Base-by-base conservation (phyloP, 1,140 invertebrate species). In the Solenopsis fugax region DNA sequence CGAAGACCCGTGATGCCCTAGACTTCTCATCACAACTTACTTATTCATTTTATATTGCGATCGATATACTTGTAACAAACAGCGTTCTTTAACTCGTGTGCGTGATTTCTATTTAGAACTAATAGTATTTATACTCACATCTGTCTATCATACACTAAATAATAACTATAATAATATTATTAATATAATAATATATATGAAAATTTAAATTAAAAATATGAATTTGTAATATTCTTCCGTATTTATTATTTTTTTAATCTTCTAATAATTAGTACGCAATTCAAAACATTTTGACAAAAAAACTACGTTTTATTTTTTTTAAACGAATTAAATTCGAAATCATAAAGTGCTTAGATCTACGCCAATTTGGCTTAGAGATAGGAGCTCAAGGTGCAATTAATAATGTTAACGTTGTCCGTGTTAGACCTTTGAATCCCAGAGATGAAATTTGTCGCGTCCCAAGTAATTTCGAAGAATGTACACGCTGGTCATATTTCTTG, bases 401-500 rank as follows among this genome's bases (percentile, higher is more conserved):
- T 73, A 84, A 72, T 3, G 24, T 54, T 60, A 76, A 34, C 48
- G 21, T 4, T 34, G 54, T 41, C 48, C 21, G 87, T 37, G 48
- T 62, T 21, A 52, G 29, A 80, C 58, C 13, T 7, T 34, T 34
- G 54, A 82, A 73, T 82, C 10, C 24, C 12, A 34, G 24, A 34
- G 16, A 24, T n/a, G 48, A 71, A 71, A 64, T 75, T 85, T 52
- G 48, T 64, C 67, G 67, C 50, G 52, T 73, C 45, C 1, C 41
- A 65, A 80, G 76, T 69, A 85, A 75, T 89, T 65, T 87, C 29
- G 29, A 90, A 89, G 71, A 87, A 85, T 76, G 2, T 64, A 71
- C 48, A 24, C 21, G 41, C 4, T 29, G 84, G 62, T 76, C 58
- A 90, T 89, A 90, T 88, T 86, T 77, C 78, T 75, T 50, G 86